Base-by-base conservation (phyloP, 2,888 invertebrate genomes). In the Drymonia ruficornis region DNA sequence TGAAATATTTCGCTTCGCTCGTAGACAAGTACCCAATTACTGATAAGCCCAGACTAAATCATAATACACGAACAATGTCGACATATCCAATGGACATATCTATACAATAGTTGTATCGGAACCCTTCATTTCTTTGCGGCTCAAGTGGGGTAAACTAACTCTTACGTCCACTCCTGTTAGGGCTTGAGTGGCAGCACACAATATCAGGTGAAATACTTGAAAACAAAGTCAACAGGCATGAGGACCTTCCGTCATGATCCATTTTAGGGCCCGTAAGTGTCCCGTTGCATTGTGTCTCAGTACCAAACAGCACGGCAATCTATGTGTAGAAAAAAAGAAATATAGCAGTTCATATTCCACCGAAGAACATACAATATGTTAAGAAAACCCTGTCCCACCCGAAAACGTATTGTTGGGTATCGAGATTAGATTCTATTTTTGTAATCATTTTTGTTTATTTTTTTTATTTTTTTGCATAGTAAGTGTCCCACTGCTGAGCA, bases 191-290 rank as follows among this genome's bases (percentile, higher is more conserved):
- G 18, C 45, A 29, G 38, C 19, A 58, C 57, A 81, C 76, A 84
- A 87, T 84, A 78, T 72, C 55, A 56, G 52, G 51, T 75, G 77
- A 75, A 77, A 62, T 78, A 74, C 81, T 82, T 66, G 75, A 83
- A 77, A 78, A 81, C 74, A 81, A 81, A 85, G 78, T 86, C 83
- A 86, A 86, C 81, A 83, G 67, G 72, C 78, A 76, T 77, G 72
- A 78, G 73, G 76, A 65, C 65, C 49, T 64, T 56, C 57, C 63
- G 50, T 36, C 53, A 62, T 70, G 70, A 59, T 66, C 61, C 65
- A 63, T 65, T 62, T 63, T 47, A 50, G 55, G 56, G 44, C 40
- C 49, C 53, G n/a, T 42, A 16, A 16, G 16, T 16, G 16, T 40
- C 16, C 47, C 23, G 36, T 36, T 36, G 36, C 46, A 34, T 34